Evolutionary conservation across 2,113 vertebrate genomes (phyloP).

Genomic region (Oryzias celebensis): DNA sequence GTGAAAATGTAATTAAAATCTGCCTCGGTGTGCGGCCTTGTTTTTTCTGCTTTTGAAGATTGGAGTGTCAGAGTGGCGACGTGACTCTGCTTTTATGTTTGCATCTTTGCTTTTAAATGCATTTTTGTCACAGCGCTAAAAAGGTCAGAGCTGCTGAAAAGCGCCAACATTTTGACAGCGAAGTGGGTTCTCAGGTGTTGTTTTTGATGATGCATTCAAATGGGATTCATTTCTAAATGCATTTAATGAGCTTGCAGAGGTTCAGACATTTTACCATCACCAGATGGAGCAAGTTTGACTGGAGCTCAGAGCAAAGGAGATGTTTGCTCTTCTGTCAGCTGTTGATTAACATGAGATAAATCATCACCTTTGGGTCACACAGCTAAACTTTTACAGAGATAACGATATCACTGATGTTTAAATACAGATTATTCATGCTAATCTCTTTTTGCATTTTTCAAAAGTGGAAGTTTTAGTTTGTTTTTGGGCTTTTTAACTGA

Average conservation of each 20-base stretch:
- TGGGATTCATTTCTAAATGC: constrained; percentile 2
- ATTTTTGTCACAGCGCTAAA: neutral
- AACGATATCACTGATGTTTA: neutral
- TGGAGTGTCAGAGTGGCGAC: constrained; percentile 8
- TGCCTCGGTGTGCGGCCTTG: constrained; percentile 40
- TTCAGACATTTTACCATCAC: constrained; percentile 7
- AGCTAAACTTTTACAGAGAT: neutral
- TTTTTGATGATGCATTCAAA: constrained; percentile 1
- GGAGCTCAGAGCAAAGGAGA: neutral
- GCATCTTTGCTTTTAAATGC: neutral
- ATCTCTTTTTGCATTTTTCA: neutral
- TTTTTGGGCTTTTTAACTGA: too few species aligned
- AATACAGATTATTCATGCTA: neutral
- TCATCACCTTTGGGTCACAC: constrained; percentile 1
- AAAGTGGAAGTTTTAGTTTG: too few species aligned
- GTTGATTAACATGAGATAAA: neutral
- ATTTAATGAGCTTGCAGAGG: constrained; percentile 7
- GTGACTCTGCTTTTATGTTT: neutral
- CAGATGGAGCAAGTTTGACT: constrained; percentile 6
- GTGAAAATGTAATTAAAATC: constrained; percentile 45
- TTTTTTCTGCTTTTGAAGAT: constrained; percentile 31
- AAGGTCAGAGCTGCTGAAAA: neutral
- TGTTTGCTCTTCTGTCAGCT: neutral
- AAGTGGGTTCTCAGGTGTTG: constrained; percentile 1
- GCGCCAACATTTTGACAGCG: neutral